Base-by-base conservation (phyloP, 2,113 vertebrate species). In the Myiozetetes cayanensis region DNA sequence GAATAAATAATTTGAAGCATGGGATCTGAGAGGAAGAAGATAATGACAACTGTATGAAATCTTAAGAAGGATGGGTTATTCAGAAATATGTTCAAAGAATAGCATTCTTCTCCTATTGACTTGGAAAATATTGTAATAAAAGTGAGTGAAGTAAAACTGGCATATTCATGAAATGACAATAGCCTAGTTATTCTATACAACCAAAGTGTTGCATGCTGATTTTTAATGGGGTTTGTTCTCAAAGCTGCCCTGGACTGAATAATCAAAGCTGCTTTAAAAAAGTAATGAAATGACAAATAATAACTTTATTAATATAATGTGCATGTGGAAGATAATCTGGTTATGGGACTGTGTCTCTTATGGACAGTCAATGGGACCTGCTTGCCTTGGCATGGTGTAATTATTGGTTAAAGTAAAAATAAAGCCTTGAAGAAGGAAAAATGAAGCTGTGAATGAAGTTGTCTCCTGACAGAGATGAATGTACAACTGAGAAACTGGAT, bases 401-500 rank as follows among this genome's bases (percentile, higher is more conserved):
- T 68, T 79, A 21, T 11, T 90, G 43, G 12, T 70, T 81, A 31
- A 74, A 94, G 55, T 83, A 8, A 87, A 87, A 77, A 30, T 83
- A 30, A 72, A 17, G 35, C 24, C 23, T 14, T 79, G 49, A 6
- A 18, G 55, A 35, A 72, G 66, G 30, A 11, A 46, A 20, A 50
- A 14, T 19, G 24, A 72, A 52, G 31, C 17, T 56, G n/a, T 78
- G 50, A 11, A 10, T 84, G 63, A 41, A 31, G 30, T 23, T 41
- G 20, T 49, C 41, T 30, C 17, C 47, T 58, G 39, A 3, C 30
- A 47, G 44, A 78, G 33, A 9, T 28, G 23, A 39, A 30, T 16
- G 31, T 66, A 4, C n/a, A 11, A 18, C 63, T 44, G 59, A 56
- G 55, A 41, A 58, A 10, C 37, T 25, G 25, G 7, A 11, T 44